Evolutionary conservation across 2,113 vertebrate species (phyloP), one percentile per base, ranked within the genome.

Genomic region (Oryzias curvinotus): DNA sequence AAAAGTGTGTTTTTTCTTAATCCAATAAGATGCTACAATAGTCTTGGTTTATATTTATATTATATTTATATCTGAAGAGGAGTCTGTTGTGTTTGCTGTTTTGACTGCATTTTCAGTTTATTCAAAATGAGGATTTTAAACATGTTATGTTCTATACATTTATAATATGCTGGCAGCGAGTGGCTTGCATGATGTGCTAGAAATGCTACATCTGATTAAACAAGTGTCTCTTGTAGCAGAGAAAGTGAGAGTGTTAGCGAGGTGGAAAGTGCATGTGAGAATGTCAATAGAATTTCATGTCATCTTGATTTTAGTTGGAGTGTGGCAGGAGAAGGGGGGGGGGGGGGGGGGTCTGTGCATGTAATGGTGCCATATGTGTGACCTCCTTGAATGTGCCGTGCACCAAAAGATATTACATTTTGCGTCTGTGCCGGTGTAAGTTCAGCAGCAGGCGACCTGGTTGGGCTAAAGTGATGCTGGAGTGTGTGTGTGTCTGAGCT

Each of bases 281-380:
- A 84, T 85, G 85, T 89, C 87, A 84, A 84, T 86, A 88, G 68
- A 80, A 80, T 80, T 65, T 78, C 57, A 76, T 72, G 84, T 80
- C 75, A 81, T 87, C 68, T 83, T 59, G 77, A 63, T 78, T 83
- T 80, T 45, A 71, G 75, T 65, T 62, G 75, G 58, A 84, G 77
- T 75, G 48, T 84, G 50, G 67, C 51, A 19, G 46, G 54, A 65
- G 45, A 74, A 75, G 71, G 71, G 73, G 71, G 61, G 61, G 77
- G 75, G 81, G 87, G 74, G 74, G 61, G 61, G 79, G 75, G 81
- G 86, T 79, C 81, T 72, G 71, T 82, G 81, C 87, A 84, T 90
- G 87, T 88, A 88, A 88, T 88, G 77, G 69, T 73, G 69, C 78
- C 86, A 90, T 87, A 89, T 89, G 86, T 82, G 84, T 84, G 79